phyloP scores from a whole-genome alignment of 1,140 invertebrate species.

The Drosophila novamexicana region DNA sequence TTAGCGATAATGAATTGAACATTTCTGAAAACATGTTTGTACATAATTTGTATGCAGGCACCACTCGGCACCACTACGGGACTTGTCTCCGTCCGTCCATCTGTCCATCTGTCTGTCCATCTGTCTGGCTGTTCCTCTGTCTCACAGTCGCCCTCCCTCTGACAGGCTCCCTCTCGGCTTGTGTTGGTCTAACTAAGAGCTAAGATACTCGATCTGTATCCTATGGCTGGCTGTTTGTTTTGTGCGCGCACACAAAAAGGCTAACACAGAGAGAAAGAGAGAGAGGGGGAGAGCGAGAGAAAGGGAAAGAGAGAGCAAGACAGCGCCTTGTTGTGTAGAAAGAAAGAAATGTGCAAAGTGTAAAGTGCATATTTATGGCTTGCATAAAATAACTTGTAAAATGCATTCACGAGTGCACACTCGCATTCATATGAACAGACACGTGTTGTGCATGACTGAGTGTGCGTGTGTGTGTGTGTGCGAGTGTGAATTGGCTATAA shows the following conservation, averaged over 20 bases:
- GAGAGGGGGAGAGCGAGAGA: not conserved
- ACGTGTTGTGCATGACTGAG: constrained; percentile 65
- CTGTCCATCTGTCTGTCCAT: not conserved
- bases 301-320: not conserved
- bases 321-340: not conserved
- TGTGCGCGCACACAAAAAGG: constrained; percentile 31
- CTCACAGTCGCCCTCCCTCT: not conserved
- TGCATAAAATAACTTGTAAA: constrained; percentile 83
- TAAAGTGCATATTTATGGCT: constrained; percentile 83
- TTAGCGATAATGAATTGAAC: constrained; percentile 84
- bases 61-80: constrained; percentile 29
- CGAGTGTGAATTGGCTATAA: constrained; percentile 52
- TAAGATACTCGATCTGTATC: constrained; percentile 62
- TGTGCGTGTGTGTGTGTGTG: constrained; percentile 23
- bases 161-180: constrained; percentile 41
- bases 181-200: constrained; percentile 78
- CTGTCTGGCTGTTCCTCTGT: constrained; percentile 27
- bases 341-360: constrained; percentile 73
- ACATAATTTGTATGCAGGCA: constrained; percentile 82
- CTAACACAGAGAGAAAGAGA: constrained; percentile 16
- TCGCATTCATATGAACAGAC: constrained; percentile 64
- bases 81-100: not conserved
- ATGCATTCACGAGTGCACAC: constrained; percentile 66
- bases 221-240: constrained; percentile 60
- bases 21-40: constrained; percentile 83